Evolutionary conservation across 2,113 vertebrate genomes (phyloP).

Genomic region (Scolopax mira): DNA sequence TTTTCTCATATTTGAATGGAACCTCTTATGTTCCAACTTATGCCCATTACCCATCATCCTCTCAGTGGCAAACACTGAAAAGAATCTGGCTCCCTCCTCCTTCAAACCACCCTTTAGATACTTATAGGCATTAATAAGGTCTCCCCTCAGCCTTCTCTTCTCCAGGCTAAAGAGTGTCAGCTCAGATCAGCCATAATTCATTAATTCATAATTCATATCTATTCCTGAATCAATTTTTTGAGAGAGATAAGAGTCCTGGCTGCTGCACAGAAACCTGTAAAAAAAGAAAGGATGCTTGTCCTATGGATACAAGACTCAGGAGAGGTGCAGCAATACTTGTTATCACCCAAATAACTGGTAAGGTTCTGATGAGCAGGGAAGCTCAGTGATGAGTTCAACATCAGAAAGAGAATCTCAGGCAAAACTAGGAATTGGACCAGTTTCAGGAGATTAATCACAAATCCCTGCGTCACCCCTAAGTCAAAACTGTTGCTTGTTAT

Average conservation of each 20-base stretch:
- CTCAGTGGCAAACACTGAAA: too few relatives aligned
- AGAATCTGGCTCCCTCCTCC: too few relatives aligned
- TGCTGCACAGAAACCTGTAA: not conserved
- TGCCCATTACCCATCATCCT: too few relatives aligned
- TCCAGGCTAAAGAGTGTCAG: too few relatives aligned
- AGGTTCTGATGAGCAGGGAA: not conserved
- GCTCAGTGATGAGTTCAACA: not conserved
- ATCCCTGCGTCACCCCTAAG: not conserved
- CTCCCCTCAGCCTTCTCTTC: too few relatives aligned
- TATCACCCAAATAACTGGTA: not conserved
- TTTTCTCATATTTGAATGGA: too few relatives aligned
- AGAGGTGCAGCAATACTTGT: accelerated
- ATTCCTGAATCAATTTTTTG: not conserved
- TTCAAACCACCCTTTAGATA: too few relatives aligned
- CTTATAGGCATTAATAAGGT: too few relatives aligned
- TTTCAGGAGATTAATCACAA: not conserved
- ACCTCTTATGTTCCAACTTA: too few relatives aligned
- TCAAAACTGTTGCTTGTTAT: not conserved
- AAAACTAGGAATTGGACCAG: not conserved
- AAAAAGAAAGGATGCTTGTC: not conserved
- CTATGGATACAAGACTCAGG: not conserved
- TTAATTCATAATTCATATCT: too few relatives aligned
- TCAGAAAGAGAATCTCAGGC: not conserved
- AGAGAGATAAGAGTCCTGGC: not conserved
- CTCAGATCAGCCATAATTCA: not conserved